Percentiles rank a stretch among this genome's conserved stretches.
These are phyloP conservation scores for Tiphia femorata DNA, from an alignment of 2,888 invertebrate species.

Conservation along the genomic window DNA sequence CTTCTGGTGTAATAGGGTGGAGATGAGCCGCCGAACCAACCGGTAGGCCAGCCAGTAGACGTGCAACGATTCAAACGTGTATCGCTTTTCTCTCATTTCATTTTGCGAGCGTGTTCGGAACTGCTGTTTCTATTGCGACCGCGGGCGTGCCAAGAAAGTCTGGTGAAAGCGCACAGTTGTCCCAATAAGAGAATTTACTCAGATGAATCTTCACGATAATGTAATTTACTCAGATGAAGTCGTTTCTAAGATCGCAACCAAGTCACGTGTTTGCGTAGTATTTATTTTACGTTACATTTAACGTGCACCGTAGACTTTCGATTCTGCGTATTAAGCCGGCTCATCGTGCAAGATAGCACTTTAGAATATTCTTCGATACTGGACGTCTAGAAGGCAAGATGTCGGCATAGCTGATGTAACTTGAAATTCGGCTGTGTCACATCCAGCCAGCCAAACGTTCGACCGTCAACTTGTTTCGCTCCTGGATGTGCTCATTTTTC, in stretches of 20 bases:
- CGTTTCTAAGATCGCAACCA: not conserved
- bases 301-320: too few species aligned
- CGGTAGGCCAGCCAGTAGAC: too few species aligned
- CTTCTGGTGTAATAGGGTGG: too few species aligned
- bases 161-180: not conserved
- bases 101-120: too few species aligned
- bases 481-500: too few species aligned
- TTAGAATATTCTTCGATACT: conserved; percentile 23
- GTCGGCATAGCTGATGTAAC: conserved; percentile 88
- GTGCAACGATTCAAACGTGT: too few species aligned
- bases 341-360: too few species aligned
- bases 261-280: not conserved
- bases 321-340: too few species aligned
- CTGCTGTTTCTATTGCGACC: too few species aligned
- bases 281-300: not conserved
- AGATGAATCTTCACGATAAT: conserved; percentile 12
- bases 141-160: too few species aligned
- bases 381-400: conserved; percentile 83
- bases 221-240: not conserved
- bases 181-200: conserved; percentile 21
- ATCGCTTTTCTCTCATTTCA: too few species aligned
- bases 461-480: conserved; percentile 48
- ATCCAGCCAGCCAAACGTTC: conserved; percentile 78
- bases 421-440: conserved; percentile 84
- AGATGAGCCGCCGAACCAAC: too few species aligned